Evolutionary conservation across 2,113 vertebrate species (phyloP), one percentile per base, ranked within the genome.

Genomic region (Tachuris rubrigastra): DNA sequence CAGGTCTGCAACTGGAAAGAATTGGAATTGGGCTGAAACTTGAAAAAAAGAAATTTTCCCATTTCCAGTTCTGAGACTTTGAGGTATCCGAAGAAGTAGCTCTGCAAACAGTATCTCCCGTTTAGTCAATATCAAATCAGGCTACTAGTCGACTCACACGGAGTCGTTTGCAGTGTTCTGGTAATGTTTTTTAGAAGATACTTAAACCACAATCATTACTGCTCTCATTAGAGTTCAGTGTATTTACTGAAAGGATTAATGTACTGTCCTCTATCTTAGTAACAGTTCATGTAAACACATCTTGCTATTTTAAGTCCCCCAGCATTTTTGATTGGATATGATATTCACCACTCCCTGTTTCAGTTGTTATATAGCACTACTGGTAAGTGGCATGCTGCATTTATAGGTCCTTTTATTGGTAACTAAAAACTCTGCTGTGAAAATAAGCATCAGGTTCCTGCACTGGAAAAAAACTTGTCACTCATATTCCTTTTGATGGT

Each of bases 61-160:
- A 1, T 63, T 87, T 92, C 35, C 2, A 14, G 30, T 92, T 82
- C 10, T 50, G 27, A 39, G 44, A 14, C 39, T 62, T 76, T 4
- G 35, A 56, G 31, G 59, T 31, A 18, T 8, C 30, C 7, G 24
- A 87, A 59, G 72, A 74, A 84, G 41, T 33, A 53, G 39, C 28
- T 74, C 42, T 84, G 31, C 25, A 71, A 76, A 37, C 27, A 53
- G 37, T 71, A 8, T 47, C 15, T 95, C 20, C 8, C 21, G 91
- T 74, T n/a, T 9, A 65, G 37, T 53, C 35, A 25, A 10, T 59
- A 6, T 55, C 33, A 28, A 74, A 55, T 62, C 39, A 33, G 59
- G 20, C 42, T 73, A 0, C 47, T 41, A 37, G 23, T 12, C 56
- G 8, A 66, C 28, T 71, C 1, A 0, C 1, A 5, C 13, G 15